Evolutionary conservation across 53 echinoderm and acorn worm genomes (phyloP).

Genomic region (Glandiceps talaboti): DNA sequence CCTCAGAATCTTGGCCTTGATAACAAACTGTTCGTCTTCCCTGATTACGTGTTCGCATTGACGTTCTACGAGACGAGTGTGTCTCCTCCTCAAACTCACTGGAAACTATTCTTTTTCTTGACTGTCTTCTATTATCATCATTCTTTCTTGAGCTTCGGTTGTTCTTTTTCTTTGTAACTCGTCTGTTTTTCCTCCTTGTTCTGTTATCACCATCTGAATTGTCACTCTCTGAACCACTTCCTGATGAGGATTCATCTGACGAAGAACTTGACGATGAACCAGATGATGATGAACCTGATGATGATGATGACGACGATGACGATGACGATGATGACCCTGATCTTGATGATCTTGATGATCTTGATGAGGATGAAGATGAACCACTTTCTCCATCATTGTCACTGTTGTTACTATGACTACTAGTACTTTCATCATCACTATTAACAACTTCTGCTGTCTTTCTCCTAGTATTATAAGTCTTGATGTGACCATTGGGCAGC

Average conservation of each 20-base stretch:
- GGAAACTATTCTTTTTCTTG: conserved; percentile 21
- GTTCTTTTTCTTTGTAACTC: conserved; percentile 9
- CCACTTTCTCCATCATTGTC: conserved; percentile 4
- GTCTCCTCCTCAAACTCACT: conserved; percentile 32
- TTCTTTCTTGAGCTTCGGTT: background rate
- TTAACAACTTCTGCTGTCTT: conserved; percentile 4
- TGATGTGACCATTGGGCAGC: conserved; percentile 23
- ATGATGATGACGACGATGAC: conserved; percentile 9
- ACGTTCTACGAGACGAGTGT: background rate
- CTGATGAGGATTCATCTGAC: background rate
- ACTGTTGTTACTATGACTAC: conserved; percentile 14
- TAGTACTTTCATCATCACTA: conserved; percentile 13
- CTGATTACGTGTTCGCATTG: conserved; percentile 46
- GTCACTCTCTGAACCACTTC: background rate
- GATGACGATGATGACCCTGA: conserved; percentile 26
- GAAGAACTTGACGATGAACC: background rate
- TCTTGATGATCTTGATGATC: conserved; percentile 11
- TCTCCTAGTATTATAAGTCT: conserved; percentile 21
- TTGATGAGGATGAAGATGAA: conserved; percentile 20
- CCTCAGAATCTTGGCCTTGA: conserved; percentile 25
- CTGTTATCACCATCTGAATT: conserved; percentile 1
- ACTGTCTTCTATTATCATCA: background rate
- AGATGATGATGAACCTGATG: background rate
- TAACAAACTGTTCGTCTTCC: conserved; percentile 53
- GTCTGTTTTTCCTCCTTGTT: conserved; percentile 22